Evolutionary conservation across 2,797 vertebrate species (phyloP), one percentile per base, ranked within the genome.

Genomic region (Parotocinclus haroldoi): DNA sequence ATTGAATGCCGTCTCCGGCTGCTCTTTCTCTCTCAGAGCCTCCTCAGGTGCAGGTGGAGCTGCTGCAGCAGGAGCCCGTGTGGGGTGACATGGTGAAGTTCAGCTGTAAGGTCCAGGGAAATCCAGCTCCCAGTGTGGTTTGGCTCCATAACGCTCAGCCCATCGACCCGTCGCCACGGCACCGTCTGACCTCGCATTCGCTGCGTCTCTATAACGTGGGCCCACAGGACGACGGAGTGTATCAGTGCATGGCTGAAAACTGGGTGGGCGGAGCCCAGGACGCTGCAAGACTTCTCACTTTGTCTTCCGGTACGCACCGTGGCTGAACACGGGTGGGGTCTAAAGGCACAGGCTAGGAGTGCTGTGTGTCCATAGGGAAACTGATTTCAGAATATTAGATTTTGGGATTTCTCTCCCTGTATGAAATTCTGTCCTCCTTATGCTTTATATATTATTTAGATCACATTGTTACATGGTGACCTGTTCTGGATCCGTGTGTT

Each of bases 171-270:
- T 93, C 91, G 19, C 84, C 85, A 2, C 93, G 92, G 45, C 91
- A 98, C 73, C 91, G 90, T n/a, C 76, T 95, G 1, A 89, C 88
- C 0, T 73, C 86, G 1, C 81, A 83, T 2, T 72, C 79, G 0
- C 86, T 99, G 69, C 89, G 91, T 0, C 85, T 99, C 68, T 77
- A 85, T 66, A 91, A 89, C 0, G 92, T 95, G 64, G 93, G 93
- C 56, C 92, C 93, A 0, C 93, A 95, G 82, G 96, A 99, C 0
- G 92, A 96, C 0, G 96, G 96, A 0, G 89, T 99, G 63, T 99
- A 99, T 86, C 96, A 99, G 80, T 99, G 96, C 85, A 92, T 98
- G 94, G 96, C 94, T 0, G 95, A 98, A 82, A 98, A 98, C 0
- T 93, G 91, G 16, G 93, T 97, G 0, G 96, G 96, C 36, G 97